Evolutionary conservation across 1,140 invertebrate genomes (phyloP), one percentile per base, ranked within the genome.

Genomic region (Probaryconus sp.): DNA sequence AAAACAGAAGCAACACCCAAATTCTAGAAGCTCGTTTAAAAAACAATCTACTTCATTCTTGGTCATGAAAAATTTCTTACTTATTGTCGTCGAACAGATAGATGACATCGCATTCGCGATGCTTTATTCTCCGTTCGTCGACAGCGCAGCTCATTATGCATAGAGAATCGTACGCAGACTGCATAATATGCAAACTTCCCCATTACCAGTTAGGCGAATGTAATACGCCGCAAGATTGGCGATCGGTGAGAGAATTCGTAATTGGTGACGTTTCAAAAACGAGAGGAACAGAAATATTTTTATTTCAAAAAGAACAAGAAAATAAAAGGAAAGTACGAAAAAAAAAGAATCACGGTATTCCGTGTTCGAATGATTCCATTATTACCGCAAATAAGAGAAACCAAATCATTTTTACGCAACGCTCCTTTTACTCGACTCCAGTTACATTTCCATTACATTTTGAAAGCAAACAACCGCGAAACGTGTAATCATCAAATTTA

Each of bases 111-210:
- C 61, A 76, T 71, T 76, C 67, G 42, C 72, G 60, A 75, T 80
- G 73, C 77, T 83, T 83, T 83, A 83, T 83, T 83, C 80, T 81
- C 67, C 77, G 81, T 82, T 78, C 82, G 75, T 76, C 82, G 79
- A 83, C 81, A 71, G 76, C 81, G 80, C 67, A 71, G 67, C 80
- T 83, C 81, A 83, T 83, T 83, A 83, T 83, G 82, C 82, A 81
- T 81, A 83, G 82, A 81, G 80, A 83, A 83, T 83, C 80, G 81
- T 78, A 83, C 81, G 82, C 81, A 77, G 79, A 81, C 82, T 83
- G 82, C 82, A 83, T 83, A 83, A 82, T 81, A 82, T 82, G 80
- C 77, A 82, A 83, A 83, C 81, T 77, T 76, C 72, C 73, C 82
- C 77, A 83, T 83, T 83, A 83, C 80, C 77, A 81, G 79, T 78